Evolutionary conservation across 2,888 invertebrate species (phyloP).

Genomic region (Leptopilina drosophilae): DNA sequence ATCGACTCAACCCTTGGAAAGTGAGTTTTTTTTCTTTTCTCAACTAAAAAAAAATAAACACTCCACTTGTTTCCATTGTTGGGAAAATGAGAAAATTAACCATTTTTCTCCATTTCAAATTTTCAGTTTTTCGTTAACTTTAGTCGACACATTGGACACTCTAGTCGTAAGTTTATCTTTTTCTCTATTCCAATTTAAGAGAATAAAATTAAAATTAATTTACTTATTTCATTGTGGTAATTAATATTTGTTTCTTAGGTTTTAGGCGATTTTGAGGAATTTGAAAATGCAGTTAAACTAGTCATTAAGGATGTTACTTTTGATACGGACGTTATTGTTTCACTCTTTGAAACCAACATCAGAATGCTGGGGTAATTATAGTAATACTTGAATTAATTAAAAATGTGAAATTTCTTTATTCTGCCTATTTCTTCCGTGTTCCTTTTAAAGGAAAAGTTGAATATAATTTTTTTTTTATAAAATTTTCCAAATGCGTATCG

Average conservation of each 20-base stretch:
- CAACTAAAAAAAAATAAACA: too few species aligned
- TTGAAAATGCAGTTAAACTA: conserved; percentile 92
- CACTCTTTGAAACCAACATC: conserved; percentile 99
- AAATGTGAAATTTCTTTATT: background rate
- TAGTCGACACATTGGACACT: conserved; percentile 96
- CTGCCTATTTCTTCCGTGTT: background rate
- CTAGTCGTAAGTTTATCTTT: conserved; percentile 81
- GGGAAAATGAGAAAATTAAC: background rate
- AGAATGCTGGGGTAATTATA: conserved; percentile 93
- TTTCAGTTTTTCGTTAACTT: conserved; percentile 95
- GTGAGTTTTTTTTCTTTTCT: conserved; percentile 80
- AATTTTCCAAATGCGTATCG: too few species aligned
- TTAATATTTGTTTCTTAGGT: conserved; percentile 76
- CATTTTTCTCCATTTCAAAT: conserved; percentile 54
- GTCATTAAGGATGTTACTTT: conserved; percentile 93
- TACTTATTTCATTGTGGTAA: background rate
- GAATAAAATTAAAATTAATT: background rate
- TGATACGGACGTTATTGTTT: conserved; percentile 96
- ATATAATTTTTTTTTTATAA: too few species aligned
- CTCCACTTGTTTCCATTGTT: background rate
- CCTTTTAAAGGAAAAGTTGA: too few species aligned
- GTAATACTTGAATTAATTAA: background rate
- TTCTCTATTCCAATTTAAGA: background rate
- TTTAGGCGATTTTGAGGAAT: conserved; percentile 95
- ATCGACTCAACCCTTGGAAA: conserved; percentile 98